phyloP scores from a whole-genome alignment of 53 echinoderm and acorn worm species.

The Holothuria scabra region DNA sequence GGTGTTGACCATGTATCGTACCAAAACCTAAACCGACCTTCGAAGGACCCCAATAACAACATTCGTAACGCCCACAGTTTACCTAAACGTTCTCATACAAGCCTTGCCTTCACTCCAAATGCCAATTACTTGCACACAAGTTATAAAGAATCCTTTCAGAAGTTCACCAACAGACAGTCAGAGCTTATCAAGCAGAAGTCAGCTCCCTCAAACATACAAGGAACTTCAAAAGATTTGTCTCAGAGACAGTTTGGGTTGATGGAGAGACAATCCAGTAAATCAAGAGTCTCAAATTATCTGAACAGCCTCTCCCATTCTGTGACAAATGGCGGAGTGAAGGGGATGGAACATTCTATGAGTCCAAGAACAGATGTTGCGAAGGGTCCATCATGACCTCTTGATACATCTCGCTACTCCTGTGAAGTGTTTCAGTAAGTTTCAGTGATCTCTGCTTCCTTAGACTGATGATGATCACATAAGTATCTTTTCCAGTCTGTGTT shows the following conservation, averaged over 20 bases:
- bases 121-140: conserved; percentile 5
- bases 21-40: background rate
- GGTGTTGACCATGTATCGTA: background rate
- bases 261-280: too few species aligned
- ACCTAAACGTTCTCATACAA: conserved; percentile 19
- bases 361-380: too few species aligned
- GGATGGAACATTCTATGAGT: too few species aligned
- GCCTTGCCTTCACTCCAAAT: conserved; percentile 3
- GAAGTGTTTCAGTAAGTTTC: too few species aligned
- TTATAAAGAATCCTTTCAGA: background rate
- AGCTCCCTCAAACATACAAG: conserved; percentile 9
- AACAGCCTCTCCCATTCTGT: conserved; percentile 1
- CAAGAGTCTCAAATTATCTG: conserved; percentile 16
- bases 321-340: background rate
- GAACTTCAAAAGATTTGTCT: background rate
- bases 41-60: conserved; percentile 18
- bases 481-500: too few species aligned
- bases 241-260: conserved; percentile 26
- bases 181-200: conserved; percentile 40
- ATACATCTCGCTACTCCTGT: too few species aligned
- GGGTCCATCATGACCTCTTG: too few species aligned
- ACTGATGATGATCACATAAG: too few species aligned
- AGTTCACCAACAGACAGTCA: conserved; percentile 25
- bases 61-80: background rate
- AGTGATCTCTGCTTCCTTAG: too few species aligned